These are phyloP conservation scores for Coturnix japonica DNA, from an alignment of 2,113 vertebrate species.

Conservation along the genomic window DNA sequence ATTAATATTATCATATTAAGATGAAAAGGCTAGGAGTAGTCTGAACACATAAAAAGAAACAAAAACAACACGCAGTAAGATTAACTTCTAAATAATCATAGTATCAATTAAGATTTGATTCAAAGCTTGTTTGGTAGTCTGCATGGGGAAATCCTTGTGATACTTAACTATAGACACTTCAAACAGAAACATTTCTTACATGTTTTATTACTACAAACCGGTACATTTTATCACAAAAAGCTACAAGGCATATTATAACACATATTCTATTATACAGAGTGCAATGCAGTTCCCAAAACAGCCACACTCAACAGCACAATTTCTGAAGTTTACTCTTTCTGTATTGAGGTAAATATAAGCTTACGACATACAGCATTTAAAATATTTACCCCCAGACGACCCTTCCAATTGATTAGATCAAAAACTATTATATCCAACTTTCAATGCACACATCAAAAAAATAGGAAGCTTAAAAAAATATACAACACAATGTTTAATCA, in stretches of 20 bases:
- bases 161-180: not conserved
- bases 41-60: not conserved
- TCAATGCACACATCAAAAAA: constrained; percentile 73
- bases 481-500: constrained; percentile 75
- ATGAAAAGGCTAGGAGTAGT: not conserved
- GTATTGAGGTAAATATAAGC: constrained; percentile 65
- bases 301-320: constrained; percentile 72
- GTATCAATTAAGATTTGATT: not conserved
- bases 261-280: constrained; percentile 75
- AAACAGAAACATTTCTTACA: constrained; percentile 46
- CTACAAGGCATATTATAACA: constrained; percentile 72
- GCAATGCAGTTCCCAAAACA: constrained; percentile 72
- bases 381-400: constrained; percentile 66
- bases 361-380: constrained; percentile 44
- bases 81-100: not conserved
- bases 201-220: constrained; percentile 83
- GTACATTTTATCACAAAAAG: constrained; percentile 77
- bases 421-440: constrained; percentile 66
- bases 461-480: constrained; percentile 81
- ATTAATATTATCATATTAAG: not conserved
- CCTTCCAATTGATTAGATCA: constrained; percentile 69
- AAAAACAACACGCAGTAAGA: not conserved
- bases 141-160: not conserved
- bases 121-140: not conserved
- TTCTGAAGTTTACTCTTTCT: constrained; percentile 60